Percentiles rank a stretch among this genome's conserved stretches.
phyloP scores from a whole-genome alignment of 2,888 invertebrate species.

The Zygogramma bicolorata region DNA sequence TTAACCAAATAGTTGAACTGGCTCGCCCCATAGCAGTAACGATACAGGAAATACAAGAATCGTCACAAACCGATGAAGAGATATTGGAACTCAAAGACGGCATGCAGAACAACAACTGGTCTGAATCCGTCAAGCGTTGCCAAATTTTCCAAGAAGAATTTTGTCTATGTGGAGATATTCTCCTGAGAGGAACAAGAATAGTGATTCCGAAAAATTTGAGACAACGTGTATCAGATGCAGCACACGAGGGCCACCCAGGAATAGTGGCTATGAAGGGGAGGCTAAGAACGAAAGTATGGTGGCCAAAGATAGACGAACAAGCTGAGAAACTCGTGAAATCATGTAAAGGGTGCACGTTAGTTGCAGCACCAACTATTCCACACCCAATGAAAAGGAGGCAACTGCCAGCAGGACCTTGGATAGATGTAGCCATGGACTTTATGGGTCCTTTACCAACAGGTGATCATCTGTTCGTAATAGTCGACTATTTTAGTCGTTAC shows the following conservation, averaged over 20 bases:
- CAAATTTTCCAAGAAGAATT: slow-evolving; percentile 51
- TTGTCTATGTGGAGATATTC: slow-evolving; percentile 50
- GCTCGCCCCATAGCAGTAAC: slow-evolving; percentile 34
- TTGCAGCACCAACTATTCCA: slow-evolving; percentile 36
- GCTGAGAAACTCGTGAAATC: too few relatives aligned
- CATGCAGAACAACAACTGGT: slow-evolving; percentile 9
- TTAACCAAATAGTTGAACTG: slow-evolving; percentile 32
- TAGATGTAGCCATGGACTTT: slow-evolving; percentile 50
- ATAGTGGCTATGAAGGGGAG: too few relatives aligned
- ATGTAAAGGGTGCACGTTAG: slow-evolving; percentile 44
- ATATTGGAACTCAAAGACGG: slow-evolving; percentile 20
- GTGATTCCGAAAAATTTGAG: too few relatives aligned
- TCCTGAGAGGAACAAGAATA: slow-evolving; percentile 46
- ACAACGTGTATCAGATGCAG: too few relatives aligned
- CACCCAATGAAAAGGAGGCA: slow-evolving; percentile 44
- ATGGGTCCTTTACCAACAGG: too few relatives aligned
- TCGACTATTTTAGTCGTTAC: slow-evolving; percentile 36
- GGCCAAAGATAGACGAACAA: too few relatives aligned
- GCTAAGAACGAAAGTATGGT: too few relatives aligned
- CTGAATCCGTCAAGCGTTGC: slow-evolving; percentile 19
- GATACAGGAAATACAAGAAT: slow-evolving; percentile 26
- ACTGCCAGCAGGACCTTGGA: slow-evolving; percentile 40
- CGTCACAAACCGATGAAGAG: slow-evolving; percentile 27
- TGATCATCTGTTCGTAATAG: slow-evolving; percentile 49
- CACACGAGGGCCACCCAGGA: too few relatives aligned